Percentiles rank a stretch among this genome's conserved stretches.
Conservation (phyloP, 2,888 invertebrate species). For the Perdita meconis region DNA sequence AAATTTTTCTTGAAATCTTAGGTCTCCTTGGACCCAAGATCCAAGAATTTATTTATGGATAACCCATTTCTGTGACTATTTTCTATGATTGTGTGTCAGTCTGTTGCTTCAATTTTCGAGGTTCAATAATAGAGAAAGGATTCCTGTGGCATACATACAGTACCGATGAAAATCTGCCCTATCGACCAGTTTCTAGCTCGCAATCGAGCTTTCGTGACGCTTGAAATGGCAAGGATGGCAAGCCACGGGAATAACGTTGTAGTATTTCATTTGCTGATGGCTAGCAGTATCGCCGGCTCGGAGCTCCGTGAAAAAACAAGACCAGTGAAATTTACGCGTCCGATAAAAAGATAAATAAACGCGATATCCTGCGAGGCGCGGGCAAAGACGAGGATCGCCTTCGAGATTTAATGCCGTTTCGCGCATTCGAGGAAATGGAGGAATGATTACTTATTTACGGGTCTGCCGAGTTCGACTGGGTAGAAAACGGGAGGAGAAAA, state of each 20-base stretch:
- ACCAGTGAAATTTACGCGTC: constrained; percentile 60
- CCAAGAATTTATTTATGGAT: too few relatives aligned
- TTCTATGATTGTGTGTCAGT: too few relatives aligned
- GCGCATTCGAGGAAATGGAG: constrained; percentile 63
- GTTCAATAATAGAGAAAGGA: too few relatives aligned
- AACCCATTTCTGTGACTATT: too few relatives aligned
- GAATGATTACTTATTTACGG: constrained; percentile 71
- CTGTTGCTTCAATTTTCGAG: too few relatives aligned
- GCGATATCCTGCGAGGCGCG: constrained; percentile 36
- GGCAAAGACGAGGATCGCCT: constrained; percentile 46
- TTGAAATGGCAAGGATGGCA: constrained; percentile 3
- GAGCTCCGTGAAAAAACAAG: constrained; percentile 38
- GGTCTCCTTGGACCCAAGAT: too few relatives aligned
- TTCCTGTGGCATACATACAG: too few relatives aligned
- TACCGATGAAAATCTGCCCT: too few relatives aligned
- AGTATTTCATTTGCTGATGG: constrained; percentile 54
- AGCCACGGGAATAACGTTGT: constrained; percentile 42
- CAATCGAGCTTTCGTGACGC: not conserved
- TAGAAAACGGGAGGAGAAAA: constrained; percentile 11
- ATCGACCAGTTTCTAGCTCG: too few relatives aligned
- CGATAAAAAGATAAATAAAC: constrained; percentile 67
- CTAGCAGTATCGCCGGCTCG: constrained; percentile 2
- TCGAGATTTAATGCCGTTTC: constrained; percentile 40
- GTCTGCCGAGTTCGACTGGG: constrained; percentile 3
- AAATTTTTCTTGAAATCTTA: too few relatives aligned